Conservation (phyloP, 2,113 vertebrate species). For the Syrmaticus mikado region DNA sequence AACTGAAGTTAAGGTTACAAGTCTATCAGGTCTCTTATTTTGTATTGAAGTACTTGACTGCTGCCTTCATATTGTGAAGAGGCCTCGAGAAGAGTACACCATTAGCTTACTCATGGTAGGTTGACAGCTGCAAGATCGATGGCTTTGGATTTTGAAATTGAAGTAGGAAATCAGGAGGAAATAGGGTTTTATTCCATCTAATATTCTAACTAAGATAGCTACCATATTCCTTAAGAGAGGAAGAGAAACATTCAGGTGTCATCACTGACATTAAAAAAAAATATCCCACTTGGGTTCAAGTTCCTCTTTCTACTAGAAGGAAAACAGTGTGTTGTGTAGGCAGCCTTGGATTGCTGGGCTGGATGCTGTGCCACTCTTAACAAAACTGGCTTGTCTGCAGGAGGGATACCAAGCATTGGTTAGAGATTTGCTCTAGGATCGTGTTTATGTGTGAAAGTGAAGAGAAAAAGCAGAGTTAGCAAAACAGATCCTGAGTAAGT, state of each 20-base stretch:
- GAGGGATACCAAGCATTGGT: neutral
- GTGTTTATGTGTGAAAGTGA: neutral
- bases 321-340: neutral
- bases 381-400: neutral
- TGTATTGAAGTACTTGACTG: neutral
- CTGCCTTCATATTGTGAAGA: neutral
- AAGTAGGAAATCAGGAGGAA: neutral
- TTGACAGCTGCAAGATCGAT: neutral
- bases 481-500: neutral
- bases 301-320: neutral
- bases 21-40: neutral
- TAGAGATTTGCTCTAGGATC: neutral
- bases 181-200: neutral
- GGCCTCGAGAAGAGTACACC: neutral
- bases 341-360: neutral
- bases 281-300: neutral
- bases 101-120: neutral
- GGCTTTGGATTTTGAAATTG: neutral
- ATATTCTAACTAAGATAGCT: neutral
- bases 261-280: neutral
- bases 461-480: neutral
- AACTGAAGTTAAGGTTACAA: neutral
- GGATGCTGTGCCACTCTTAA: neutral
- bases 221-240: neutral
- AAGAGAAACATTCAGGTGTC: neutral